These are phyloP conservation scores for Oryzias woworae DNA, from an alignment of 2,113 vertebrate species.

Conservation along the genomic window DNA sequence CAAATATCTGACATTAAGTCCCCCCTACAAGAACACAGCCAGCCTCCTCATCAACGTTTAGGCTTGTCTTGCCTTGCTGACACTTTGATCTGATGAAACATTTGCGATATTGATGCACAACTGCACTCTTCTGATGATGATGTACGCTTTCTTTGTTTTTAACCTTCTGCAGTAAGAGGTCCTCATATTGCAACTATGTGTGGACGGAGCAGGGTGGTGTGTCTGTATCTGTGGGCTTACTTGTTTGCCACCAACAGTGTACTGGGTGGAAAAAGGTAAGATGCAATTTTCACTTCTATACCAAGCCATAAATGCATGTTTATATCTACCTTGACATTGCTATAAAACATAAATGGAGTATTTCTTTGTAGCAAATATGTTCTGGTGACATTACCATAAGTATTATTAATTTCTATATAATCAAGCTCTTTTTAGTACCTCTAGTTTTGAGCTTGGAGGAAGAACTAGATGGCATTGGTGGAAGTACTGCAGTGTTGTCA, in stretches of 20 bases:
- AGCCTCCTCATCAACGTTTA: slow-evolving; percentile 1
- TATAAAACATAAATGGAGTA: background rate
- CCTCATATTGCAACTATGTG: slow-evolving; percentile 81
- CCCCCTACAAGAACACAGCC: slow-evolving; percentile 11
- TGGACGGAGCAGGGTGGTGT: slow-evolving; percentile 81
- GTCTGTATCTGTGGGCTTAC: slow-evolving; percentile 87
- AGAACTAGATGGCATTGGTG: background rate
- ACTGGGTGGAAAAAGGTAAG: slow-evolving; percentile 90
- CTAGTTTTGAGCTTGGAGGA: background rate
- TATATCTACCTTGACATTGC: background rate
- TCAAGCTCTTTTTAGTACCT: slow-evolving; percentile 3
- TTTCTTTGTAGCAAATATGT: background rate
- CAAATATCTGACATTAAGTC: slow-evolving; percentile 20
- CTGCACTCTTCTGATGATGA: slow-evolving; percentile 22
- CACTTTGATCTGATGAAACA: slow-evolving; percentile 5
- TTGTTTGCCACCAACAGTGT: slow-evolving; percentile 79
- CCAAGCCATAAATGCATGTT: background rate
- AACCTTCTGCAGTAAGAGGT: slow-evolving; percentile 83
- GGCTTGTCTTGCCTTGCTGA: slow-evolving; percentile 16
- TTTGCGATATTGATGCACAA: slow-evolving; percentile 4
- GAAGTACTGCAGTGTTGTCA: slow-evolving; percentile 40
- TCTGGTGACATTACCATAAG: background rate
- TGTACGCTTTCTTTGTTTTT: slow-evolving; percentile 34
- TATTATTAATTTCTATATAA: slow-evolving; percentile 5
- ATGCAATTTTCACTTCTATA: background rate